Percentiles rank a stretch among this genome's conserved stretches.
Conservation (phyloP, 2,797 vertebrate species). For the Argentina silus region DNA sequence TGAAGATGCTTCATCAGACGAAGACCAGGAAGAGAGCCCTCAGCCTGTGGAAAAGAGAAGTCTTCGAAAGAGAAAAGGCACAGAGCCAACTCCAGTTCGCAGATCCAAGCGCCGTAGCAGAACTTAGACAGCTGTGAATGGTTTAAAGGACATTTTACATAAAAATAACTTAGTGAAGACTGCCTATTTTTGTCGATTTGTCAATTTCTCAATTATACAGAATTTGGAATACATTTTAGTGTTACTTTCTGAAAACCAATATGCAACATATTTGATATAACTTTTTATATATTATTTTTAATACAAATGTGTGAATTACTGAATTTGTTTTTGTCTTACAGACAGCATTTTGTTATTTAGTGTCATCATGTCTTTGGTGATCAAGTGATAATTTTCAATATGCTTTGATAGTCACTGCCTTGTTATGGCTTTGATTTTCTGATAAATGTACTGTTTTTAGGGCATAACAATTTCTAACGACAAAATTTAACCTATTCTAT, state of each 20-base stretch:
- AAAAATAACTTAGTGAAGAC: not conserved
- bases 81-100: constrained; percentile 29
- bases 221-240: not conserved
- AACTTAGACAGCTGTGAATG: not conserved
- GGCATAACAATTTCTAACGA: not conserved
- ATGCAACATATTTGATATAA: constrained; percentile 6
- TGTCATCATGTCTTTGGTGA: not conserved
- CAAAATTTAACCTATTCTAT: not conserved
- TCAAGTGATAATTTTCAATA: not conserved
- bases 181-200: not conserved
- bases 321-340: not conserved
- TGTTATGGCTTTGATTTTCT: not conserved
- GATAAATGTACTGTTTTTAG: not conserved
- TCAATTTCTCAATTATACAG: not conserved
- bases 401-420: not conserved
- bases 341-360: constrained; percentile 5
- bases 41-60: constrained; percentile 10
- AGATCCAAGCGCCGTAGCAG: constrained; percentile 48
- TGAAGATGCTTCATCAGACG: constrained; percentile 7
- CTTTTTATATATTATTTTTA: constrained; percentile 35
- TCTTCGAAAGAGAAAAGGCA: constrained; percentile 43
- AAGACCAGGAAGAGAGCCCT: constrained; percentile 16
- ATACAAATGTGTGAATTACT: not conserved
- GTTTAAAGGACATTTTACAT: not conserved
- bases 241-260: not conserved